Base-by-base conservation (phyloP, 2,797 vertebrate genomes). In the Cirrhinus molitorella region DNA sequence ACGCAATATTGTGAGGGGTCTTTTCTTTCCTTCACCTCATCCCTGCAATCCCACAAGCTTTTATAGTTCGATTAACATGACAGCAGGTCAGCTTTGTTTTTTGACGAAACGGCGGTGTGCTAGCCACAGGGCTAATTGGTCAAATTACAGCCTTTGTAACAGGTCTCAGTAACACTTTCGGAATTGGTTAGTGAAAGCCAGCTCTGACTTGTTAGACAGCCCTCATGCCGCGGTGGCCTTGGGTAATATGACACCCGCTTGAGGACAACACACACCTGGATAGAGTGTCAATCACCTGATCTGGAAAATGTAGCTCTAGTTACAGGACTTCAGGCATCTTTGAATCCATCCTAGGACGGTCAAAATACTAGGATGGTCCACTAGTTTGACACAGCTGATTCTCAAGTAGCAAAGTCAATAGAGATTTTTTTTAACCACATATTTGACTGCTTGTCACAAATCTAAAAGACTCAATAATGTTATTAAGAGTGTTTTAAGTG, bases 231-330 rank as follows among this genome's bases (percentile, higher is more conserved):
- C 76, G 55, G 83, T 83, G 65, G 87, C 88, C 85, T 66, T 79
- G 83, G 76, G 83, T 81, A 80, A 83, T 51, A 81, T 88, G 93
- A 93, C 86, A 93, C 88, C 87, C 68, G 51, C 53, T 89, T 89
- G 91, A 91, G 85, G 87, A 89, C 87, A 91, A 91, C 91, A 90
- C 88, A 86, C 78, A 84, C 87, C 89, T 83, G 90, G 91, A 91
- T 95, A 91, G 86, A 81, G 92, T 95, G 90, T 93, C 93, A 89
- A 91, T 92, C 88, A 95, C 89, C 88, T 85, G 94, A 95, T 93
- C 93, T 91, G 89, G 90, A 88, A 89, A 87, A 86, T 91, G 91
- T 89, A 89, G 93, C 91, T 95, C 93, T 90, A 90, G 93, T 94
- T 93, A 94, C 81, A 76, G 49, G 49, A 66, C 94, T 89, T 83